Base-by-base conservation (phyloP, 2,888 invertebrate genomes). In the Drosophila testacea region DNA sequence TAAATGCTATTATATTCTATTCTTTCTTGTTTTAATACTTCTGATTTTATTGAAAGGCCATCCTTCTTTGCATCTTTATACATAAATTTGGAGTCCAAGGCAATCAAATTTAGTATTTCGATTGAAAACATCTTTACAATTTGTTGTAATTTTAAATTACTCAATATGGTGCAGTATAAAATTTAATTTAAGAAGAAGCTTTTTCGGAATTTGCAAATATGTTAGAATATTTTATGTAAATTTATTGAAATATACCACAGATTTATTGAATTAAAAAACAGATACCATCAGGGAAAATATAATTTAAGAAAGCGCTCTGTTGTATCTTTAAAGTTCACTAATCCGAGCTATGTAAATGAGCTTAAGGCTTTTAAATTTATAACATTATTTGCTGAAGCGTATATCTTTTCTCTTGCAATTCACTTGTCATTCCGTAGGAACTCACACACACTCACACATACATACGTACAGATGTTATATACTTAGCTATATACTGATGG, bases 361-460 rank as follows among this genome's bases (percentile, higher is more conserved):
- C 44, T 36, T 4, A 34, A 13, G 39, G 39, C 32, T 60, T 44
- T 65, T 54, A 60, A 71, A 28, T 42, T 61, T 63, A 34, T 28
- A 36, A 51, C 57, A 52, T 61, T 47, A 42, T 38, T 32, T 47
- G 47, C 36, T 7, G 4, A 44, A 41, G 38, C 42, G 38, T 44
- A 16, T 61, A 56, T 62, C 30, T 61, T 36, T 55, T 38, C 4
- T 1, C 28, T 39, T 13, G 34, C 28, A 55, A 48, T 66, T 64
- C 13, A 57, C 41, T 48, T 51, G 54, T 64, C 56, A 68, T 46
- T 27, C 13, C 6, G 4, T 11, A 28, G 38, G 42, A 39, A 9
- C 10, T 28, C 32, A 7, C 27, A 41, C 6, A 47, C n/a, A 52
- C 32, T 6, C 5, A 41, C 10, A 32, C 11, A 36, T 27, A 68